Percentiles rank a stretch among this genome's conserved stretches.
Evolutionary conservation across 2,888 invertebrate species (phyloP).

Genomic region (Thereva unica): DNA sequence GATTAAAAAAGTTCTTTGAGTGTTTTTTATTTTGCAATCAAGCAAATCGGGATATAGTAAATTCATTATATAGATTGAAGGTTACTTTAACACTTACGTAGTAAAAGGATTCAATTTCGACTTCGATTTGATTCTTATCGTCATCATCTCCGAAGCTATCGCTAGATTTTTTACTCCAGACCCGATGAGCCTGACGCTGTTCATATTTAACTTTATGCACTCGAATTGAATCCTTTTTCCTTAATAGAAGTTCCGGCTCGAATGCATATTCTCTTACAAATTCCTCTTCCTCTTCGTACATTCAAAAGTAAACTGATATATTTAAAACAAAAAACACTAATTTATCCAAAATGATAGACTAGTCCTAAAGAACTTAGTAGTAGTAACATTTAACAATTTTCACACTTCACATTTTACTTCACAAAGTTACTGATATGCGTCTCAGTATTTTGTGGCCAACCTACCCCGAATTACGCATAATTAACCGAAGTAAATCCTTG

Average conservation of each 20-base stretch:
- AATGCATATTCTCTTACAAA: slow-evolving; percentile 56
- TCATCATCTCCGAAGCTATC: slow-evolving; percentile 30
- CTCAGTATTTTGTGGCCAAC: neutral
- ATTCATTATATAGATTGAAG: neutral
- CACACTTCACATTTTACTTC: too few relatives aligned
- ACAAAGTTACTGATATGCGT: neutral
- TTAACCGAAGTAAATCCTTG: neutral
- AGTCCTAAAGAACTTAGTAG: too few relatives aligned
- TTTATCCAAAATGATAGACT: too few relatives aligned
- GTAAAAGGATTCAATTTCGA: slow-evolving; percentile 56
- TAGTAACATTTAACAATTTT: too few relatives aligned
- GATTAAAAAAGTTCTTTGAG: neutral
- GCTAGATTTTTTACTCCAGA: slow-evolving; percentile 2
- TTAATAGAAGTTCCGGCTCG: slow-evolving; percentile 54
- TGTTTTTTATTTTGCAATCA: neutral
- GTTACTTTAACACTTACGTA: slow-evolving; percentile 51
- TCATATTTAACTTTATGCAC: slow-evolving; percentile 45
- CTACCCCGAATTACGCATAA: slow-evolving; percentile 8
- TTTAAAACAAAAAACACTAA: slow-evolving; percentile 2
- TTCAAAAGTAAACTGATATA: neutral
- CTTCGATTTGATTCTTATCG: slow-evolving; percentile 53
- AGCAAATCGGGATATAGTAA: neutral
- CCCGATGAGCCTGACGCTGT: slow-evolving; percentile 36
- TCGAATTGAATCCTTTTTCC: slow-evolving; percentile 51
- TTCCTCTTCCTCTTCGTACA: slow-evolving; percentile 50